Percentiles rank a stretch among this genome's conserved stretches.
Conservation (phyloP, 2,888 invertebrate genomes). For the Synergus japonicus region DNA sequence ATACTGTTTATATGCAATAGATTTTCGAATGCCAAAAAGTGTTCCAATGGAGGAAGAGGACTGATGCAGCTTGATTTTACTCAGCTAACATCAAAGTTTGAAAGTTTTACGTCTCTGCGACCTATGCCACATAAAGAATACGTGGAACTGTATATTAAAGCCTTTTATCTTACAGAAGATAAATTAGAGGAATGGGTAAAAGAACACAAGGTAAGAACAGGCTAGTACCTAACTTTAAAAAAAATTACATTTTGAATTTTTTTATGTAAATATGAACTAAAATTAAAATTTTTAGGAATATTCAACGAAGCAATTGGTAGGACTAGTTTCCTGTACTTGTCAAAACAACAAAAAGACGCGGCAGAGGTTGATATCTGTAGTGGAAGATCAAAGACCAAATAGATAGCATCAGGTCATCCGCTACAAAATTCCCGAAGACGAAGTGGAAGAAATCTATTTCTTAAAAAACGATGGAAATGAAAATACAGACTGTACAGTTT, state of each 20-base stretch:
- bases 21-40: constrained; percentile 93
- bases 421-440: constrained; percentile 56
- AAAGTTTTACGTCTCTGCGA: constrained; percentile 89
- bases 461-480: not conserved
- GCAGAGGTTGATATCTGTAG: constrained; percentile 85
- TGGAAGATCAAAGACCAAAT: constrained; percentile 81
- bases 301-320: constrained; percentile 90
- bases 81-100: constrained; percentile 93
- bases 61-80: constrained; percentile 99
- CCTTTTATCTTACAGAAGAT: constrained; percentile 94
- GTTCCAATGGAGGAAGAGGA: constrained; percentile 96
- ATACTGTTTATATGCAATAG: constrained; percentile 75
- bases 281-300: constrained; percentile 83
- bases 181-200: constrained; percentile 93
- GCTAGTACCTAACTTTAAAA: not conserved
- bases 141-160: constrained; percentile 97
- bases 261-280: constrained; percentile 8
- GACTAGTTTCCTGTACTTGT: constrained; percentile 91
- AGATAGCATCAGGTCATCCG: constrained; percentile 68
- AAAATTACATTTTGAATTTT: not conserved
- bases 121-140: constrained; percentile 93
- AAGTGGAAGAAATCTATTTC: constrained; percentile 50
- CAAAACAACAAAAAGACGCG: constrained; percentile 92
- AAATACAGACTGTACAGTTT: constrained; percentile 19
- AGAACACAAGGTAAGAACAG: constrained; percentile 83